phyloP scores from a whole-genome alignment of 2,113 vertebrate genomes.

The Cebus imitator region DNA sequence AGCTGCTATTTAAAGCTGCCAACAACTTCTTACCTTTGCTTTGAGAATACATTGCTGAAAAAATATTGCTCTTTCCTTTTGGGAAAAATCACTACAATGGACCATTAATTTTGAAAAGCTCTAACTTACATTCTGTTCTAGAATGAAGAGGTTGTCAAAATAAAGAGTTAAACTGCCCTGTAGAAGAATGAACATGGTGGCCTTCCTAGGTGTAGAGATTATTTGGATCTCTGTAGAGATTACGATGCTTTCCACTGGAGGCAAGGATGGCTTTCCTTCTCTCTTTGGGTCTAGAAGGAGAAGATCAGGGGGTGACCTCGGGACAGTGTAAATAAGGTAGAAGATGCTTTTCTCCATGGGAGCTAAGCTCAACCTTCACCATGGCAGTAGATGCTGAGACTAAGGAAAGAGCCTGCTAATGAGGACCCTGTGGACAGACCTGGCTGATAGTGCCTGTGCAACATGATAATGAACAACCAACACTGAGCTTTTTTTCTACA shows the following conservation, averaged over 20 bases:
- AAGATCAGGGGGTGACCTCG: background rate
- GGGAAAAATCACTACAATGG: background rate
- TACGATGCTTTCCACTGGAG: background rate
- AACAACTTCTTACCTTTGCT: conserved; percentile 1
- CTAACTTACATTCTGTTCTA: background rate
- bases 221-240: background rate
- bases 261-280: background rate
- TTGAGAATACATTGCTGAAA: conserved; percentile 10
- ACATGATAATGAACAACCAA: background rate
- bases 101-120: conserved; percentile 1
- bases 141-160: background rate
- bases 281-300: background rate
- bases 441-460: background rate
- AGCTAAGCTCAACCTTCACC: background rate
- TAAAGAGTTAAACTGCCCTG: background rate
- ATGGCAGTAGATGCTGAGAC: background rate
- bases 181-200: background rate
- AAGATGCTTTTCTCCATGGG: background rate
- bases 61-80: conserved; percentile 45
- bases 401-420: background rate
- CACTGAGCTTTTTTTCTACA: background rate
- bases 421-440: background rate
- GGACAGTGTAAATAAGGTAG: background rate
- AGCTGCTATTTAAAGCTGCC: background rate
- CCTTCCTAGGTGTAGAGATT: background rate